Evolutionary conservation across 2,888 invertebrate species (phyloP).

Genomic region (Acrobasis consociella): DNA sequence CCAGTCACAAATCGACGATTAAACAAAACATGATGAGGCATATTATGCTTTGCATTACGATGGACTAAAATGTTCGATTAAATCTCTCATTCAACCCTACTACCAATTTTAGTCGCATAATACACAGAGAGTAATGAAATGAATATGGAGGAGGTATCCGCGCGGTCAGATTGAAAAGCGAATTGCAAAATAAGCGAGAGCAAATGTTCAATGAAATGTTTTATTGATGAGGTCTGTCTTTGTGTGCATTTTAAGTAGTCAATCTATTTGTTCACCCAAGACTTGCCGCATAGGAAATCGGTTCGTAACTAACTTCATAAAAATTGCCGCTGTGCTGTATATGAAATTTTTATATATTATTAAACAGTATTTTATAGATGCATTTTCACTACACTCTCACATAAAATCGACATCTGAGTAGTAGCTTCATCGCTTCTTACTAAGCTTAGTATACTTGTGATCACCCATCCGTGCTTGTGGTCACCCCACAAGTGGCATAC

Average conservation of each 20-base stretch:
- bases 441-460: too few relatives aligned
- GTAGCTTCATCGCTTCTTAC: too few relatives aligned
- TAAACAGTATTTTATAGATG: too few relatives aligned
- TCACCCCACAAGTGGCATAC: too few relatives aligned
- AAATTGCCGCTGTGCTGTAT: too few relatives aligned
- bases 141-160: conserved; percentile 41
- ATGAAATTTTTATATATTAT: too few relatives aligned
- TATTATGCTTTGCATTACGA: conserved; percentile 56
- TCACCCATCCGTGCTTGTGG: too few relatives aligned
- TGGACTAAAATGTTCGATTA: conserved; percentile 47
- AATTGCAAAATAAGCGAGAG: conserved; percentile 43
- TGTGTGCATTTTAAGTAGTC: conserved; percentile 32
- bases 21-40: conserved; percentile 59
- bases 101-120: conserved; percentile 46
- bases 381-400: too few relatives aligned
- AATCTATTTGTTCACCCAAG: conserved; percentile 27
- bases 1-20: conserved; percentile 61
- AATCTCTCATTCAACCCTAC: conserved; percentile 46
- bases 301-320: background rate
- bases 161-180: conserved; percentile 32
- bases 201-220: conserved; percentile 44
- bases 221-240: conserved; percentile 47
- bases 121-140: conserved; percentile 33
- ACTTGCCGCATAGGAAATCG: background rate
- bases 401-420: too few relatives aligned